These are phyloP conservation scores for Nycticebus coucang DNA, from an alignment of 2,113 vertebrate genomes.

Conservation along the genomic window DNA sequence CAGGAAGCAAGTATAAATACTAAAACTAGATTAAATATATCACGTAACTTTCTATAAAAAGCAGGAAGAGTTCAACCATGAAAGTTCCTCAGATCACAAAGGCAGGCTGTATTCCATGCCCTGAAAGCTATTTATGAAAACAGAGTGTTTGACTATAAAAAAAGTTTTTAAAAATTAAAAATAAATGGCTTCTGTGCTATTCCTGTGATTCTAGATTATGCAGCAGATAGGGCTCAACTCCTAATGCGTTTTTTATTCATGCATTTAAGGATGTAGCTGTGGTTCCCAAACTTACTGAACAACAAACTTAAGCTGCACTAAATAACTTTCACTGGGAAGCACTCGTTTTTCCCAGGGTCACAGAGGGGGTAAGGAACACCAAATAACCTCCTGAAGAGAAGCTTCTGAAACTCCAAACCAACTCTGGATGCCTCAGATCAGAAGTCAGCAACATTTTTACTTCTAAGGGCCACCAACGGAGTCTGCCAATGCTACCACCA, in stretches of 20 bases:
- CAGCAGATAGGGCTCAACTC: neutral
- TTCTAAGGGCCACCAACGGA: neutral
- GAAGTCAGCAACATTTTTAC: neutral
- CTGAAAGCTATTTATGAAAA: conserved; percentile 40
- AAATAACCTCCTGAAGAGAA: neutral
- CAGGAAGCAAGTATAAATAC: neutral
- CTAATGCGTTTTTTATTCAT: neutral
- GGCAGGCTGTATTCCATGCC: neutral
- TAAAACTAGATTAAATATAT: conserved; percentile 40
- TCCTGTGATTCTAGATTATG: neutral
- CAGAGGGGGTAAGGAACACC: neutral
- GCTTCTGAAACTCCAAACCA: neutral
- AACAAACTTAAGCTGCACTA: neutral
- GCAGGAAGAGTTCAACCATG: conserved; percentile 28
- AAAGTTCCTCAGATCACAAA: conserved; percentile 46
- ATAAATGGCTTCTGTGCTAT: neutral
- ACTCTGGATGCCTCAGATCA: neutral
- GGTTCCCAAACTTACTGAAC: neutral
- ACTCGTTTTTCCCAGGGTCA: neutral
- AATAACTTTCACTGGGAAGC: neutral
- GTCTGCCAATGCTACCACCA: neutral
- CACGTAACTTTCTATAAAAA: conserved; percentile 29
- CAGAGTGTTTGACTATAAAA: neutral
- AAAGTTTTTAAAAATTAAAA: conserved; percentile 15
- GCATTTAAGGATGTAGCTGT: neutral